phyloP scores from a whole-genome alignment of 1,140 invertebrate species.

The Penaeus vannamei region DNA sequence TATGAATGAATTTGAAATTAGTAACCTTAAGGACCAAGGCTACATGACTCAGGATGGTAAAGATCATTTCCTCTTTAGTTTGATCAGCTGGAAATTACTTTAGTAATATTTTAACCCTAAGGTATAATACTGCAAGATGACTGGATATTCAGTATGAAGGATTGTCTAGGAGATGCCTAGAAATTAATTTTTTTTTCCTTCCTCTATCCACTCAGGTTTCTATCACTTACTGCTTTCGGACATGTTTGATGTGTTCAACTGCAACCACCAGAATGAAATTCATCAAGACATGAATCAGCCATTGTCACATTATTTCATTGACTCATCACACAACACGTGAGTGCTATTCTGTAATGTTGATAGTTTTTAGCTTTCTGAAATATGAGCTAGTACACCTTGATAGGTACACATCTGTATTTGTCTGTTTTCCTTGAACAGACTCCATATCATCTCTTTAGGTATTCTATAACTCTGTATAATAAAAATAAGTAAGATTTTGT shows the following conservation, averaged over 20 bases:
- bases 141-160: background rate
- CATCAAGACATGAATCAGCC: slow-evolving; percentile 79
- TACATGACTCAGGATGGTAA: slow-evolving; percentile 64
- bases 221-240: slow-evolving; percentile 72
- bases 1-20: slow-evolving; percentile 72
- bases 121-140: background rate
- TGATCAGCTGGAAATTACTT: background rate
- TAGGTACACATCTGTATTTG: background rate
- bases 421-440: too few species aligned
- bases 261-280: slow-evolving; percentile 70
- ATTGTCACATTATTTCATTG: slow-evolving; percentile 78
- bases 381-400: background rate
- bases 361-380: background rate
- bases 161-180: background rate
- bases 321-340: slow-evolving; percentile 80
- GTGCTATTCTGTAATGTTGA: slow-evolving; percentile 32
- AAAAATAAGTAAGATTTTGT: too few species aligned
- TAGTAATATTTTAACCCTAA: background rate
- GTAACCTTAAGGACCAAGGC: slow-evolving; percentile 70
- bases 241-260: slow-evolving; percentile 72
- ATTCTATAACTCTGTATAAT: too few species aligned
- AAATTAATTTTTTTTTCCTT: background rate
- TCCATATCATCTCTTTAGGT: too few species aligned
- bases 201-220: slow-evolving; percentile 70
- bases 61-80: background rate